phyloP scores from a whole-genome alignment of 2,797 vertebrate species.

The Muscicapa striata region DNA sequence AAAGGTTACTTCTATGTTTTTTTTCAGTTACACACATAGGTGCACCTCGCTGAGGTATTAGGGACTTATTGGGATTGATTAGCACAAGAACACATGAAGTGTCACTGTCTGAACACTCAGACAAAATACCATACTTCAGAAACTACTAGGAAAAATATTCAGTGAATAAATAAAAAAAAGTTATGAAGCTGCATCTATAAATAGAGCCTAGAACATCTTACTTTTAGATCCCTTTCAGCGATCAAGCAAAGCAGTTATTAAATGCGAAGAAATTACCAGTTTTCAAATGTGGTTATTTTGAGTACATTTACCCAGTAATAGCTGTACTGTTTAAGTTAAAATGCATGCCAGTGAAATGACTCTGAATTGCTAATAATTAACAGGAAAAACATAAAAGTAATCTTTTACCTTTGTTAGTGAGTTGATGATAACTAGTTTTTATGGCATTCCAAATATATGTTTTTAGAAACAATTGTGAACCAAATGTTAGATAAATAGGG shows the following conservation, averaged over 20 bases:
- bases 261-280: conserved; percentile 56
- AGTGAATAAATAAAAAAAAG: not conserved
- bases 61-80: not conserved
- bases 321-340: conserved; percentile 57
- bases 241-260: conserved; percentile 55
- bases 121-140: conserved; percentile 28
- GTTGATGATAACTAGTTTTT: conserved; percentile 59
- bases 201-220: conserved; percentile 35
- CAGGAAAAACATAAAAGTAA: conserved; percentile 38
- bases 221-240: conserved; percentile 41
- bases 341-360: conserved; percentile 41
- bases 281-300: conserved; percentile 57
- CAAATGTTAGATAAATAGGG: conserved; percentile 35
- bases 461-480: conserved; percentile 51
- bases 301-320: conserved; percentile 63
- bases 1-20: not conserved
- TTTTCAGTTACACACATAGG: not conserved
- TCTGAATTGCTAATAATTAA: conserved; percentile 60
- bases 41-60: not conserved
- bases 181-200: conserved; percentile 24
- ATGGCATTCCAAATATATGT: conserved; percentile 30
- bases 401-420: conserved; percentile 64
- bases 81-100: not conserved
- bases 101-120: not conserved
- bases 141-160: conserved; percentile 22